These are phyloP conservation scores for Silurus meridionalis DNA, from an alignment of 2,113 vertebrate genomes.

Conservation along the genomic window DNA sequence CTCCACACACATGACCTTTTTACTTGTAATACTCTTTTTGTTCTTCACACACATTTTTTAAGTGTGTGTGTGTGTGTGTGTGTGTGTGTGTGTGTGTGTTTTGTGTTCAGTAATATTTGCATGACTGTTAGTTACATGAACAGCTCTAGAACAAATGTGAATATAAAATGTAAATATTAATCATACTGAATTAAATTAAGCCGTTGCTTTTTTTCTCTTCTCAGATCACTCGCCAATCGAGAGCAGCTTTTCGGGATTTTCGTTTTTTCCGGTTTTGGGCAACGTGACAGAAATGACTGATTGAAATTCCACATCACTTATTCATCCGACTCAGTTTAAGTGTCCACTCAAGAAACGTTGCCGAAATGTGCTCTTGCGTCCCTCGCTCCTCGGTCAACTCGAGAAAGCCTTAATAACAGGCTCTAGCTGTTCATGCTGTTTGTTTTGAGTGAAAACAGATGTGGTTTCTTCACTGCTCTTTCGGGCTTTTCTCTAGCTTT, in stretches of 20 bases:
- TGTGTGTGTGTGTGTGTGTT: no score
- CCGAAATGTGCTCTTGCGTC: constrained; percentile 65
- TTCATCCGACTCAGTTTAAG: constrained; percentile 67
- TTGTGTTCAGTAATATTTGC: neutral
- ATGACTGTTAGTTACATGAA: neutral
- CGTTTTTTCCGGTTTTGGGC: constrained; percentile 25
- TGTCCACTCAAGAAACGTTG: constrained; percentile 65
- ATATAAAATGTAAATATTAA: constrained; percentile 9
- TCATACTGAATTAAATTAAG: constrained; percentile 5
- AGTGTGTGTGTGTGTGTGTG: no score
- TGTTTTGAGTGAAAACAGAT: constrained; percentile 81
- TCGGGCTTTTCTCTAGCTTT: neutral
- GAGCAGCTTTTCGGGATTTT: constrained; percentile 23
- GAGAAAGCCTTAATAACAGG: constrained; percentile 74
- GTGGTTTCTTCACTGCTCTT: constrained; percentile 63
- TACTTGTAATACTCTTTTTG: neutral
- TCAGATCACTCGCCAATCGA: constrained; percentile 42
- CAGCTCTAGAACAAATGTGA: neutral
- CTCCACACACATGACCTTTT: neutral
- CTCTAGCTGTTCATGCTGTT: constrained; percentile 67
- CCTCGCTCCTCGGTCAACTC: constrained; percentile 67
- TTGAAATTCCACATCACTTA: constrained; percentile 69
- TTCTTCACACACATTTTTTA: neutral
- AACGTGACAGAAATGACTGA: constrained; percentile 65
- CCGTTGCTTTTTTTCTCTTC: constrained; percentile 34